phyloP scores from a whole-genome alignment of 2,113 vertebrate genomes.

The Phrynocephalus versicolor region DNA sequence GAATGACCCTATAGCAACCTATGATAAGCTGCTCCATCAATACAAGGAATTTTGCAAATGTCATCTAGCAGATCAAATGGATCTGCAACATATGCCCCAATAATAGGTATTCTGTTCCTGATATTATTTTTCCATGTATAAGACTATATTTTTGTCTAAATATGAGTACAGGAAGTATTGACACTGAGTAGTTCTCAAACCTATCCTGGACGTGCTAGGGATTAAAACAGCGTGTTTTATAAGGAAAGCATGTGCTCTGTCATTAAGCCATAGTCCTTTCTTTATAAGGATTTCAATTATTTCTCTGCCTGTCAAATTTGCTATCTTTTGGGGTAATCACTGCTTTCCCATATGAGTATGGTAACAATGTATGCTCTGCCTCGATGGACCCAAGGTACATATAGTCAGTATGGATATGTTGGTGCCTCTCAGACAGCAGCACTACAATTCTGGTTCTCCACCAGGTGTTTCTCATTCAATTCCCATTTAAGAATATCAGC shows the following conservation, averaged over 20 bases:
- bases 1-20: too few relatives aligned
- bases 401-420: constrained; percentile 64
- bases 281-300: constrained; percentile 10
- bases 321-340: too few relatives aligned
- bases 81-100: too few relatives aligned
- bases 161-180: not conserved
- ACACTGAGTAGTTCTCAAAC: not conserved
- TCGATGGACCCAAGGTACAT: constrained; percentile 64
- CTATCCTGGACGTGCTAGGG: not conserved
- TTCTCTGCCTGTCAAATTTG: constrained; percentile 64
- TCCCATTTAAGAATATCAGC: constrained; percentile 80
- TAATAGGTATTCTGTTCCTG: too few relatives aligned
- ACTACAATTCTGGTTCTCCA: constrained; percentile 60
- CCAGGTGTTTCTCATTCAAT: constrained; percentile 90
- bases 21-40: too few relatives aligned
- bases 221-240: not conserved
- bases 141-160: too few relatives aligned
- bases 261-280: not conserved
- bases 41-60: too few relatives aligned
- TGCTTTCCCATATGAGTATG: too few relatives aligned
- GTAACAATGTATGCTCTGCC: constrained; percentile 56
- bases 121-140: not conserved
- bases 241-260: not conserved
- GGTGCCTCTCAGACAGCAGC: constrained; percentile 59
- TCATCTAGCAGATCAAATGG: too few relatives aligned